Conservation (phyloP, 2,888 invertebrate genomes). For the Notocelia uddmanniana region DNA sequence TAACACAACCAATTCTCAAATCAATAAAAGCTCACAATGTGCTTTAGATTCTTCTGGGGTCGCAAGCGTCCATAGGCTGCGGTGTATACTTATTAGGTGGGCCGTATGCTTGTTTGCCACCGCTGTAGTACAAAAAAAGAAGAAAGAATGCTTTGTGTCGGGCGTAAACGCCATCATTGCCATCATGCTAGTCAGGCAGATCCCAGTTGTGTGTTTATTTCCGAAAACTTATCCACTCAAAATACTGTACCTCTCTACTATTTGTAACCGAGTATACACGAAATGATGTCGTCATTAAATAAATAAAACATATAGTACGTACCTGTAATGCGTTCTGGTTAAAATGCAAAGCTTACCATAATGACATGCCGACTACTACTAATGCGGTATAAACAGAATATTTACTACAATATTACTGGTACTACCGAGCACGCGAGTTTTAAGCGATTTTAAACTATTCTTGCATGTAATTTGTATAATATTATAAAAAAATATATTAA, state of each 20-base stretch:
- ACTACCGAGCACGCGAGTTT: not conserved
- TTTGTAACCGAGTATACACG: not conserved
- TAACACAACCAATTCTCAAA: no score
- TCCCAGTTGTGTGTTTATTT: no score
- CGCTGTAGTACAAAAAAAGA: no score
- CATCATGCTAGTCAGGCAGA: no score
- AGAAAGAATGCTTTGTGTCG: no score
- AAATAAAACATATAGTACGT: slow-evolving; percentile 23
- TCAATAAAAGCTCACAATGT: no score
- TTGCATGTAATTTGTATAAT: not conserved
- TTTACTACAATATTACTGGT: slow-evolving; percentile 12
- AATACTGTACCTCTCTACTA: not conserved
- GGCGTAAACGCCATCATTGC: no score
- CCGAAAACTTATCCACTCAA: not conserved
- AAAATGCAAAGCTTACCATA: slow-evolving; percentile 43
- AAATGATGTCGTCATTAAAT: slow-evolving; percentile 25
- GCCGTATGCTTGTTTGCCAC: no score
- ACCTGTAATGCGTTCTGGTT: slow-evolving; percentile 25
- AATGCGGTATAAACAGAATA: slow-evolving; percentile 40
- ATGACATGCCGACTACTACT: slow-evolving; percentile 52
- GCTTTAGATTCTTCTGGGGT: no score
- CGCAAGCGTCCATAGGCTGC: no score
- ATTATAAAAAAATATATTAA: no score
- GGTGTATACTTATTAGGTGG: no score
- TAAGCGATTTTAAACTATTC: not conserved